Evolutionary conservation across 2,797 vertebrate genomes (phyloP).

Genomic region (Mormyrus hasselquistii): DNA sequence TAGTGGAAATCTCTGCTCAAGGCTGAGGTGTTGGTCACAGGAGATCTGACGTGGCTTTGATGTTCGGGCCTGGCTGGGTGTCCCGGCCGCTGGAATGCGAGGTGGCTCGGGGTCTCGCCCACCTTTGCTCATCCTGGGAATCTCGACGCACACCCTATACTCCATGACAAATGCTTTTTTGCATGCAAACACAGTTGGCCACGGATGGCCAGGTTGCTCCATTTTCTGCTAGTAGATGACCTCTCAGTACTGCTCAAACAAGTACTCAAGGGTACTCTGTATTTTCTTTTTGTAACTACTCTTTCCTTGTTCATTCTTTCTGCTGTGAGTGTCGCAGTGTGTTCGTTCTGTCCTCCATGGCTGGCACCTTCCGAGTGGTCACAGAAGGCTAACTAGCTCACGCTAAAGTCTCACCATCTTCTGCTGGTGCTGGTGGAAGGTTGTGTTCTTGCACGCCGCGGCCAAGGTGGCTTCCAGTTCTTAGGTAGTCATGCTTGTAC

Average conservation of each 20-base stretch:
- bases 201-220: slow-evolving; percentile 1
- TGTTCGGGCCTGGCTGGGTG: neutral
- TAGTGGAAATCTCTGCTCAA: neutral
- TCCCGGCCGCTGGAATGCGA: neutral
- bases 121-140: neutral
- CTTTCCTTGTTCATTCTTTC: neutral
- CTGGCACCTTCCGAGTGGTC: neutral
- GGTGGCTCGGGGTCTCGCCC: neutral
- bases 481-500: neutral
- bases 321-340: neutral
- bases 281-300: neutral
- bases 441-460: neutral
- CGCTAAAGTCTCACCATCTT: neutral
- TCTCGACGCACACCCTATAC: neutral
- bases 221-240: slow-evolving; percentile 35
- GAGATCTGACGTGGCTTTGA: slow-evolving; percentile 3
- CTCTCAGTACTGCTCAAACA: slow-evolving; percentile 25
- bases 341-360: neutral
- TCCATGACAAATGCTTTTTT: neutral
- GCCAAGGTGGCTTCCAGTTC: neutral
- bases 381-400: neutral
- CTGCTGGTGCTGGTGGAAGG: neutral
- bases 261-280: neutral
- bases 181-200: neutral
- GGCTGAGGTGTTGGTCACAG: neutral